phyloP scores from a whole-genome alignment of 2,888 invertebrate genomes.

The Dione juno region DNA sequence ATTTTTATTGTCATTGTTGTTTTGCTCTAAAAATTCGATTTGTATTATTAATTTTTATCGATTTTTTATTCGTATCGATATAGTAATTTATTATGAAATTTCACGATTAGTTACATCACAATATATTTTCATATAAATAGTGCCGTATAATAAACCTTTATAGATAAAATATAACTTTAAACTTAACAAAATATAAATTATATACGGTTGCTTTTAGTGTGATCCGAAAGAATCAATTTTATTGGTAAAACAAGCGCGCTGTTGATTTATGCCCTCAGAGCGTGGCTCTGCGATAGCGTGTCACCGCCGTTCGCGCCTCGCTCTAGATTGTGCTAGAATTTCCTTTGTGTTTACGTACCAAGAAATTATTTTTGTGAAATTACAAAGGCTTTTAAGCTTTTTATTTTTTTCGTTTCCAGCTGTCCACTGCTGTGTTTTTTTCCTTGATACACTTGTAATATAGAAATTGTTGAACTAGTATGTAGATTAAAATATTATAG shows the following conservation, averaged over 20 bases:
- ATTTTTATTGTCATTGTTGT: slow-evolving; percentile 53
- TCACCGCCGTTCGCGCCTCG: slow-evolving; percentile 75
- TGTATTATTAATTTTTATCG: background rate
- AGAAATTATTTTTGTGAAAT: slow-evolving; percentile 38
- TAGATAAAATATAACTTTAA: slow-evolving; percentile 15
- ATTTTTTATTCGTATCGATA: slow-evolving; percentile 15
- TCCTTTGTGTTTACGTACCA: slow-evolving; percentile 57
- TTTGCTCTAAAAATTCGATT: background rate
- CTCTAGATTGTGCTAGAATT: slow-evolving; percentile 76
- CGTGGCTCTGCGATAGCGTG: slow-evolving; percentile 75
- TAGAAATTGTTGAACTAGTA: slow-evolving; percentile 1
- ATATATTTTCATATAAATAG: slow-evolving; percentile 8
- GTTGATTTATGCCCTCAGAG: slow-evolving; percentile 77
- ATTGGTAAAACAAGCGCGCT: slow-evolving; percentile 78
- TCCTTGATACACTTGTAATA: background rate
- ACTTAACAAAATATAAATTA: slow-evolving; percentile 33
- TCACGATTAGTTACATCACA: background rate
- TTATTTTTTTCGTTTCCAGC: background rate
- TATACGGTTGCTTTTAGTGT: slow-evolving; percentile 53
- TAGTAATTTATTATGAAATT: slow-evolving; percentile 25
- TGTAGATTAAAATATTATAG: slow-evolving; percentile 4
- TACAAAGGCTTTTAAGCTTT: slow-evolving; percentile 29
- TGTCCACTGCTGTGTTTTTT: background rate
- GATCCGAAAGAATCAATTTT: slow-evolving; percentile 78
- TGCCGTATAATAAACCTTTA: slow-evolving; percentile 1